Base-by-base conservation (phyloP, 2,113 vertebrate genomes). In the Cynopterus brachyotis region DNA sequence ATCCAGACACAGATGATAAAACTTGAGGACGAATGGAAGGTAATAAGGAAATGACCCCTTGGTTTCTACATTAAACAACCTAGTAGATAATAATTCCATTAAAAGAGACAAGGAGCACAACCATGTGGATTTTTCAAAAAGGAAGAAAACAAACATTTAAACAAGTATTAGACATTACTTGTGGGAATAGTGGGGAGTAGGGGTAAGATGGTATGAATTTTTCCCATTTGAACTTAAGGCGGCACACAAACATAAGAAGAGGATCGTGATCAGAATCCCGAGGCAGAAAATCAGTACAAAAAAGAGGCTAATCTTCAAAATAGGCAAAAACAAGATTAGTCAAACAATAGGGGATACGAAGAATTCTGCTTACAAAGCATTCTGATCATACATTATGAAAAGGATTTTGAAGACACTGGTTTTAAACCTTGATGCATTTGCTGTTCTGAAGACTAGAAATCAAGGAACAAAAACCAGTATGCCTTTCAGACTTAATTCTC, bases 191-290 rank as follows among this genome's bases (percentile, higher is more conserved):
- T 20, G 89, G 32, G 32, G 12, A 66, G 30, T 15, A 91, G 17
- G 16, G 30, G 13, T 59, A 69, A 91, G 24, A 72, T 72, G 26
- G 86, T 81, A 40, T 6, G 26, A 62, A 11, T 2, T 35, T 88
- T 83, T 69, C 47, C 22, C 42, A 37, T 66, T 42, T 55, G 30
- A 92, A 28, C 40, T 89, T 85, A 89, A 66, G 70, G 35, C 40
- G 88, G 89, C 90, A 95, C 62, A 30, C 95, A 59, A 85, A 69
- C 80, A 78, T 32, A 53, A 75, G 62, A 88, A 92, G 55, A 96
- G 72, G 81, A 85, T 47, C 96, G 60, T 94, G 55, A 97, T 85
- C 90, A 98, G 91, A 96, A 94, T 50, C 40, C n/a, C 73, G n/a
- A 53, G 26, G 35, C 75, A 57, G 76, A 72, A 87, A 40, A 45